phyloP scores from a whole-genome alignment of 1,140 invertebrate species.

The Drosophila tsacasi region DNA sequence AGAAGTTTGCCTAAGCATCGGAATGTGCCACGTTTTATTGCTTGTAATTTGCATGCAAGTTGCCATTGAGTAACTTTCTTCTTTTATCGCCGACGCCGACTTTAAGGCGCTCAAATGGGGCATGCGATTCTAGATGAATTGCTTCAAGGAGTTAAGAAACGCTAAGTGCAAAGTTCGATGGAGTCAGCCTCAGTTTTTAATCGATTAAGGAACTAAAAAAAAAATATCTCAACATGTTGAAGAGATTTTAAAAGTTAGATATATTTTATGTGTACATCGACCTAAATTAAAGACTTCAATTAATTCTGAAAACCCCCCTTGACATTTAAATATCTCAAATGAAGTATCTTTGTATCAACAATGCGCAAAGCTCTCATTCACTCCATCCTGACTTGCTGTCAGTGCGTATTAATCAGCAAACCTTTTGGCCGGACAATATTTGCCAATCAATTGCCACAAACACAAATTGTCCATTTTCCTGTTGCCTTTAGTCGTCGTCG shows the following conservation, averaged over 20 bases:
- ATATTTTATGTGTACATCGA: background rate
- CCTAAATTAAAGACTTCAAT: background rate
- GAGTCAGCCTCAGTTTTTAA: background rate
- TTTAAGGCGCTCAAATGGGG: constrained; percentile 69
- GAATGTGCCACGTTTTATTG: constrained; percentile 77
- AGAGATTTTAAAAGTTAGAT: background rate
- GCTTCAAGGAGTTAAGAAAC: constrained; percentile 18
- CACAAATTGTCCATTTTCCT: constrained; percentile 85
- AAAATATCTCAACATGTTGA: background rate
- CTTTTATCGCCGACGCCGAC: constrained; percentile 63
- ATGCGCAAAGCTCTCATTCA: constrained; percentile 1
- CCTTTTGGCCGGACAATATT: constrained; percentile 82
- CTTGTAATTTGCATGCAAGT: constrained; percentile 81
- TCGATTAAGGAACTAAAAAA: background rate
- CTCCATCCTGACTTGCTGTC: constrained; percentile 62
- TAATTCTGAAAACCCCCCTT: background rate
- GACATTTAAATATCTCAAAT: background rate
- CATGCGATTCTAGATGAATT: constrained; percentile 56
- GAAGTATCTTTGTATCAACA: background rate
- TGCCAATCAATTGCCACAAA: constrained; percentile 85
- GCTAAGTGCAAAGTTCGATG: constrained; percentile 42
- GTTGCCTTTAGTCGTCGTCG: constrained; percentile 51
- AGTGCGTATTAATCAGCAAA: constrained; percentile 75
- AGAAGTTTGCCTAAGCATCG: constrained; percentile 68
- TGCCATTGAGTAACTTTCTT: constrained; percentile 70